Conservation (phyloP, 2,888 invertebrate species). For the Zelleria hepariella region DNA sequence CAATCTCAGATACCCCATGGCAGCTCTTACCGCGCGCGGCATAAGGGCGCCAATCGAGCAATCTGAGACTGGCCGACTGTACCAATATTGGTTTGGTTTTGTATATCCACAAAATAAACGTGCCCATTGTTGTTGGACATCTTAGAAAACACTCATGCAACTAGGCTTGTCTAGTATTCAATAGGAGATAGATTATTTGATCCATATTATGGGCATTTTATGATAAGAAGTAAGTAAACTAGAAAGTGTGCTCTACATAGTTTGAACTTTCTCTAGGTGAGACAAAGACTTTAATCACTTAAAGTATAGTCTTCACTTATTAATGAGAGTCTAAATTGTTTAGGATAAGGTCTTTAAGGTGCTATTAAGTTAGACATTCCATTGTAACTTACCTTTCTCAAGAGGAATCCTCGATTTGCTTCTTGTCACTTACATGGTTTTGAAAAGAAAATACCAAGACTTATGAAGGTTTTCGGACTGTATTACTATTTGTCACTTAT, state of each 20-base stretch:
- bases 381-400: slow-evolving; percentile 2
- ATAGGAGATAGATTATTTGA: neutral
- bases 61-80: too few species aligned
- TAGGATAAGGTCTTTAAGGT: neutral
- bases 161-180: neutral
- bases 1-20: too few species aligned
- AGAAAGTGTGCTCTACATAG: slow-evolving; percentile 28
- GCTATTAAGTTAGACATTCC: neutral
- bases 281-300: neutral
- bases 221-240: slow-evolving; percentile 6
- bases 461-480: slow-evolving; percentile 15
- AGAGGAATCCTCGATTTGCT: neutral
- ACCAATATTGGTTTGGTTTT: too few species aligned
- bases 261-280: slow-evolving; percentile 3
- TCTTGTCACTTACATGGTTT: neutral
- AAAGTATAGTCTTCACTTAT: neutral
- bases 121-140: neutral
- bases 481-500: slow-evolving; percentile 21
- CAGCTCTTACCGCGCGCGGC: too few species aligned
- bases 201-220: neutral
- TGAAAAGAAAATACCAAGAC: neutral
- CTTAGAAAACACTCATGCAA: neutral
- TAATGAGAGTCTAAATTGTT: neutral
- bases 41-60: too few species aligned
- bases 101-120: too few species aligned